Percentiles rank a stretch among this genome's conserved stretches.
Conservation (phyloP, 1,140 invertebrate genomes). For the Episyrphus balteatus region DNA sequence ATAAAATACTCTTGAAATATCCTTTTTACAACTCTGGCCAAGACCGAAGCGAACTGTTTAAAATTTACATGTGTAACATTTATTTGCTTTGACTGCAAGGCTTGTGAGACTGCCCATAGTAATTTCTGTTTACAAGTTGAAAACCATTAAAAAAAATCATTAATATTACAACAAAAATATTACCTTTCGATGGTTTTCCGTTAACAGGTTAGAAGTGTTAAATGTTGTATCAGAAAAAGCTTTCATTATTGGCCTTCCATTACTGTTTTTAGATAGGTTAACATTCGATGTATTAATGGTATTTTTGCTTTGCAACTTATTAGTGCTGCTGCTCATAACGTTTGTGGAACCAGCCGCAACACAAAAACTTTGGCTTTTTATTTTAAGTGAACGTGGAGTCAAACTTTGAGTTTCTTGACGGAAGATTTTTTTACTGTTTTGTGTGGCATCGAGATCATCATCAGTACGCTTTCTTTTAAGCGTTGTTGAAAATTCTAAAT, state of each 20-base stretch:
- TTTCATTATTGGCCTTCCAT: too few species aligned
- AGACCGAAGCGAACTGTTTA: slow-evolving; percentile 44
- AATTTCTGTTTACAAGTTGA: too few species aligned
- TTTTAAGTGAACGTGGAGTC: slow-evolving; percentile 30
- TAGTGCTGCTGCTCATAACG: slow-evolving; percentile 3
- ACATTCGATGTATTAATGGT: too few species aligned
- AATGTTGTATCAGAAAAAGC: too few species aligned
- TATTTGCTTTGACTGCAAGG: slow-evolving; percentile 45
- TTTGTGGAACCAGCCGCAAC: slow-evolving; percentile 34
- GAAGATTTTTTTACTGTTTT: slow-evolving; percentile 25
- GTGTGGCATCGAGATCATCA: slow-evolving; percentile 22
- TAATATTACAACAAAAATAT: too few species aligned
- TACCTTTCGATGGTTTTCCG: slow-evolving; percentile 33
- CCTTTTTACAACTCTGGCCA: slow-evolving; percentile 40
- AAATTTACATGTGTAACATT: slow-evolving; percentile 45
- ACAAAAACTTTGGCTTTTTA: slow-evolving; percentile 35
- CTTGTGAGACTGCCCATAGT: slow-evolving; percentile 51
- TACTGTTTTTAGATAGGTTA: too few species aligned
- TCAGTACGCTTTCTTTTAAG: slow-evolving; percentile 25
- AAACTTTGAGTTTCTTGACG: slow-evolving; percentile 14
- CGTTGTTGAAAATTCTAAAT: slow-evolving; percentile 12
- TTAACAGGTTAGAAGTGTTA: slow-evolving; percentile 15
- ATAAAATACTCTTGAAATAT: slow-evolving; percentile 33
- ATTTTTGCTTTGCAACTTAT: too few species aligned
- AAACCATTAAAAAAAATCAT: too few species aligned